Evolutionary conservation across 2,113 vertebrate genomes (phyloP).

Genomic region (Chlorodrepanis virens): DNA sequence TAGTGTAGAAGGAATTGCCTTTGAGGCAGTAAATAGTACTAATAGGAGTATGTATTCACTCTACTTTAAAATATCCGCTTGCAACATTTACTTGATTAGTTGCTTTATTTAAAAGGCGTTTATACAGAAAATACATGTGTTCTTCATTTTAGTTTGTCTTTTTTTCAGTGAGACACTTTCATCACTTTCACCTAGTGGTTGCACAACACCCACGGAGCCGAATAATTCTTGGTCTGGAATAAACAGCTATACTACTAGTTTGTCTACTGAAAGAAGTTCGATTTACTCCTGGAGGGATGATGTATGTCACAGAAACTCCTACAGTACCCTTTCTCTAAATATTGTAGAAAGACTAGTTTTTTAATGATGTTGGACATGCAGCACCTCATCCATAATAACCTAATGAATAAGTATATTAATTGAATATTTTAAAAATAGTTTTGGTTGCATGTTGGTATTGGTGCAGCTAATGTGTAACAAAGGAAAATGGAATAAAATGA

Average conservation of each 20-base stretch:
- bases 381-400: background rate
- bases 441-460: background rate
- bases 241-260: constrained; percentile 69
- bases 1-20: background rate
- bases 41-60: background rate
- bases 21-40: background rate
- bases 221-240: constrained; percentile 74
- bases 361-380: background rate
- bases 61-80: background rate
- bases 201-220: constrained; percentile 50
- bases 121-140: background rate
- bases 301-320: constrained; percentile 62
- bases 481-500: background rate
- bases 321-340: background rate
- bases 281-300: constrained; percentile 86
- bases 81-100: background rate
- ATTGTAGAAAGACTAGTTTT: background rate
- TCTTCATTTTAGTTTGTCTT: background rate
- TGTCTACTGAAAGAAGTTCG: constrained; percentile 83
- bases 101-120: background rate
- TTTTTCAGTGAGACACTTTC: constrained; percentile 57
- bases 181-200: constrained; percentile 49
- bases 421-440: background rate
- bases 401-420: background rate
- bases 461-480: background rate